Evolutionary conservation across 2,888 invertebrate species (phyloP).

Genomic region (Trissolcus japonicus): DNA sequence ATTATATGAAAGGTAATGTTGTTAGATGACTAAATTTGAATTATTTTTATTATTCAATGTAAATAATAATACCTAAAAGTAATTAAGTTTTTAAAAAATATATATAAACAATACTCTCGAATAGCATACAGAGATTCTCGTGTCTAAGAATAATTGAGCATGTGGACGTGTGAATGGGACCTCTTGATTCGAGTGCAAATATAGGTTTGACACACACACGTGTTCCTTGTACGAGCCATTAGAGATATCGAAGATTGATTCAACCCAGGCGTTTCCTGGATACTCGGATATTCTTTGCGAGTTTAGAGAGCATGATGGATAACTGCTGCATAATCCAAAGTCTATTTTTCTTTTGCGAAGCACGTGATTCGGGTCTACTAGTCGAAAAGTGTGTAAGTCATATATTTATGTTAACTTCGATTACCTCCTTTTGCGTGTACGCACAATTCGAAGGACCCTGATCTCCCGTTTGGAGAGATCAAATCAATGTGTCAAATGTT

Average conservation of each 20-base stretch:
- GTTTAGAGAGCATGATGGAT: constrained; percentile 45
- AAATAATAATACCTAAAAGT: too few relatives aligned
- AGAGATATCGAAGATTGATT: constrained; percentile 39
- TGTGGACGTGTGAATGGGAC: background rate
- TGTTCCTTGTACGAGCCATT: constrained; percentile 19
- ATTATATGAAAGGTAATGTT: too few relatives aligned
- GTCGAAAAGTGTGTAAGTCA: constrained; percentile 30
- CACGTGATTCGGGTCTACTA: constrained; percentile 47
- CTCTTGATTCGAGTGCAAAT: background rate
- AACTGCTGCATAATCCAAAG: constrained; percentile 47
- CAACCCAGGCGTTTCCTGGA: constrained; percentile 11
- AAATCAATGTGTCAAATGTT: too few relatives aligned
- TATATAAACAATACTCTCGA: too few relatives aligned
- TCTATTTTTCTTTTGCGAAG: constrained; percentile 46
- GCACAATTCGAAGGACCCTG: too few relatives aligned
- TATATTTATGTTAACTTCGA: constrained; percentile 38
- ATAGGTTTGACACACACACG: constrained; percentile 21
- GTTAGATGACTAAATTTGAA: too few relatives aligned
- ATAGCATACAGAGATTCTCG: background rate
- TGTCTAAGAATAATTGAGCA: background rate
- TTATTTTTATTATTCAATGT: too few relatives aligned
- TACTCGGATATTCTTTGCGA: constrained; percentile 22
- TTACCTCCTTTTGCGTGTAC: too few relatives aligned
- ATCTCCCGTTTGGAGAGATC: too few relatives aligned
- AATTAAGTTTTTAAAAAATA: too few relatives aligned